Evolutionary conservation across 1,140 invertebrate genomes (phyloP).

Genomic region (Drosophila saltans): DNA sequence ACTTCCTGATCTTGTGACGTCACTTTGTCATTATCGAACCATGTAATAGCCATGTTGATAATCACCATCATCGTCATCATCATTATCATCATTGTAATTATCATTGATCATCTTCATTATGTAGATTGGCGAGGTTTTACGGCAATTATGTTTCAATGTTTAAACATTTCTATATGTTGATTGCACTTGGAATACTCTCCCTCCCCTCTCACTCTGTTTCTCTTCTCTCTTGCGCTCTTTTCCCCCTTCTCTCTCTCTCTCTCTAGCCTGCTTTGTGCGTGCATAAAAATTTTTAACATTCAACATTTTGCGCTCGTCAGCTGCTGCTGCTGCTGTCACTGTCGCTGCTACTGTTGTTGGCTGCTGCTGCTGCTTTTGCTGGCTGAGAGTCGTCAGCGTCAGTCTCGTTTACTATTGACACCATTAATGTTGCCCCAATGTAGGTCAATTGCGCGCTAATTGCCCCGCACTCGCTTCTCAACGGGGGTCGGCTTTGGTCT

Average conservation of each 20-base stretch:
- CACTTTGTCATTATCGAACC: background rate
- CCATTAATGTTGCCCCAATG: slow-evolving; percentile 81
- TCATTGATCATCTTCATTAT: slow-evolving; percentile 15
- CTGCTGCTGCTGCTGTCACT: slow-evolving; percentile 38
- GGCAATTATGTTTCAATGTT: slow-evolving; percentile 31
- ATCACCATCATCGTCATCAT: background rate
- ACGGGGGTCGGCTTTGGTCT: slow-evolving; percentile 31
- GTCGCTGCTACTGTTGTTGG: slow-evolving; percentile 24
- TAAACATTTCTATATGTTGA: slow-evolving; percentile 35
- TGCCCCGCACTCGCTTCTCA: slow-evolving; percentile 74
- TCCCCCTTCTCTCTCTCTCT: background rate
- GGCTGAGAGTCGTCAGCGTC: slow-evolving; percentile 51
- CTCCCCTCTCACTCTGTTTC: background rate
- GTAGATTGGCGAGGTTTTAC: slow-evolving; percentile 17
- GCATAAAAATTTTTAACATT: slow-evolving; percentile 54
- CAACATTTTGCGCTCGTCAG: slow-evolving; percentile 48
- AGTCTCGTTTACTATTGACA: slow-evolving; percentile 82
- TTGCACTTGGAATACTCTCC: slow-evolving; percentile 43
- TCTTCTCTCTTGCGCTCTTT: background rate
- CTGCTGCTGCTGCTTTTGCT: slow-evolving; percentile 13
- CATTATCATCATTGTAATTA: background rate
- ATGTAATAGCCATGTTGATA: background rate
- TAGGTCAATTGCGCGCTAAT: slow-evolving; percentile 82
- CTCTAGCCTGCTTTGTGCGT: slow-evolving; percentile 31
- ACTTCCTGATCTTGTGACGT: slow-evolving; percentile 8